These are phyloP conservation scores for Ellobius talpinus DNA, from an alignment of 2,113 vertebrate species.

Conservation along the genomic window DNA sequence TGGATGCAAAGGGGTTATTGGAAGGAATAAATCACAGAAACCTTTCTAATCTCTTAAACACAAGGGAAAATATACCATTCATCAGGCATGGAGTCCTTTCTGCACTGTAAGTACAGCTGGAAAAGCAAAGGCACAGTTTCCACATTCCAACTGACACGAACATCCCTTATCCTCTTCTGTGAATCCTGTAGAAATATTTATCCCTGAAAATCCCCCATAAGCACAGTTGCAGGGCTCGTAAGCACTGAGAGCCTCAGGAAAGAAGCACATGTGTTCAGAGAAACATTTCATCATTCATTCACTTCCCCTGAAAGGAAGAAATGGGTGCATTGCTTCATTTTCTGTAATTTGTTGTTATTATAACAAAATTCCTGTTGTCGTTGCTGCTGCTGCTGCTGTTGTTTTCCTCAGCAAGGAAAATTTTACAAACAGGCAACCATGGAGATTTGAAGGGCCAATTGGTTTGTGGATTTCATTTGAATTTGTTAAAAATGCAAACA, in stretches of 20 bases:
- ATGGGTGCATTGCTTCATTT: slow-evolving; percentile 15
- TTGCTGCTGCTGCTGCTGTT: not conserved
- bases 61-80: slow-evolving; percentile 46
- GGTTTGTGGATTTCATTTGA: slow-evolving; percentile 23
- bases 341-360: slow-evolving; percentile 58
- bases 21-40: slow-evolving; percentile 60
- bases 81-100: slow-evolving; percentile 16
- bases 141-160: slow-evolving; percentile 56
- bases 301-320: slow-evolving; percentile 46
- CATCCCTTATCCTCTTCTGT: slow-evolving; percentile 53
- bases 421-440: not conserved
- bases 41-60: slow-evolving; percentile 54
- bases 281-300: slow-evolving; percentile 52
- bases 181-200: slow-evolving; percentile 54
- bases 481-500: slow-evolving; percentile 20
- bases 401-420: not conserved
- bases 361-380: not conserved
- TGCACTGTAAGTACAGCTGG: not conserved
- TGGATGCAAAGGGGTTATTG: not conserved
- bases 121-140: slow-evolving; percentile 43
- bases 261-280: slow-evolving; percentile 50
- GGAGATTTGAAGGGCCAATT: slow-evolving; percentile 8
- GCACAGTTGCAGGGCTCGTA: slow-evolving; percentile 51
- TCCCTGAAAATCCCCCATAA: slow-evolving; percentile 41
- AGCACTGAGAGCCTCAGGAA: slow-evolving; percentile 28